A percentile compares a stretch with the other conserved stretches of the same genome.
phyloP scores from a whole-genome alignment of 2,113 vertebrate genomes.

The Poeciliopsis retropinna region DNA sequence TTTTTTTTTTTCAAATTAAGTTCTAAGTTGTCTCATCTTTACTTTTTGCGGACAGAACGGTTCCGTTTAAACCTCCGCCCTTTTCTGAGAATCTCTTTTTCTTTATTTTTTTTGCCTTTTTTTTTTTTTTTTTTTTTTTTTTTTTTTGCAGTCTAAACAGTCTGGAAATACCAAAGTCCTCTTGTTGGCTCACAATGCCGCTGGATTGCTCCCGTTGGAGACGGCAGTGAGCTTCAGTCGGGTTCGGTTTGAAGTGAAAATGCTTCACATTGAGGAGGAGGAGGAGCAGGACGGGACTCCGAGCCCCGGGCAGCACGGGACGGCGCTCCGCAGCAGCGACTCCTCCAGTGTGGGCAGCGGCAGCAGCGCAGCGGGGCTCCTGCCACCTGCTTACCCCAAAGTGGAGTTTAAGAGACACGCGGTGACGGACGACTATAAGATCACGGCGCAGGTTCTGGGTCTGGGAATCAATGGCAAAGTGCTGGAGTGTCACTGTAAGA shows the following conservation, averaged over 20 bases:
- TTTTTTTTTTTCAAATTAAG: not conserved
- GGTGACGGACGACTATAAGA: conserved; percentile 71
- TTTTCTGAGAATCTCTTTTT: conserved; percentile 3
- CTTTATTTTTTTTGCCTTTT: conserved; percentile 6
- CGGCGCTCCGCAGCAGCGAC: conserved; percentile 29
- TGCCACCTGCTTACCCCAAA: conserved; percentile 35
- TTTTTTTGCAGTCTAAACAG: not conserved
- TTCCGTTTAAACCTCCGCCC: conserved; percentile 40
- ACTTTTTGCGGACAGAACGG: not conserved
- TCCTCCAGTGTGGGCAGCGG: conserved; percentile 22
- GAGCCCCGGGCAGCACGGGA: conserved; percentile 31
- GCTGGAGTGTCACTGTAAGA: conserved; percentile 71
- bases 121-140: not conserved
- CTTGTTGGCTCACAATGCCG: conserved; percentile 19
- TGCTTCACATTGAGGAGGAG: conserved; percentile 47
- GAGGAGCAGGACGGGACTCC: conserved; percentile 31
- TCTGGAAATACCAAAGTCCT: conserved; percentile 4
- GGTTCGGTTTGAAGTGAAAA: conserved; percentile 7
- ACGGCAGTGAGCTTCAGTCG: conserved; percentile 23
- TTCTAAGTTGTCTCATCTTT: not conserved
- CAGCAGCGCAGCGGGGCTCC: conserved; percentile 31
- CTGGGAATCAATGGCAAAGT: conserved; percentile 74
- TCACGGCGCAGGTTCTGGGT: conserved; percentile 70
- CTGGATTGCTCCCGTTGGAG: not conserved
- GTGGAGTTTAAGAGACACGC: conserved; percentile 60